phyloP scores from a whole-genome alignment of 2,888 invertebrate species.

The Dicranocentrus wangi region DNA sequence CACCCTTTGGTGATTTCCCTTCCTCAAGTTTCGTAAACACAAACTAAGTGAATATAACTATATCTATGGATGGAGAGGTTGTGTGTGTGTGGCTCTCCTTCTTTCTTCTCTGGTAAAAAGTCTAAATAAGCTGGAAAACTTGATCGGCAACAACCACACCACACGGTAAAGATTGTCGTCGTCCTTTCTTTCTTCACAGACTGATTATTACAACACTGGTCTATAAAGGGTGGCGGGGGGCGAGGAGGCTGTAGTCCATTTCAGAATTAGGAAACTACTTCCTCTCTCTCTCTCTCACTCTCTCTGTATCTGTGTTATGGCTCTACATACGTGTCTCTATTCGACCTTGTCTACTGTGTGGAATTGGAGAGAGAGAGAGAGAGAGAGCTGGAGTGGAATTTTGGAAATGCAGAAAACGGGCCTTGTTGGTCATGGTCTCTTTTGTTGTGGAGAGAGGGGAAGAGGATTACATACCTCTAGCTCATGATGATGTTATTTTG shows the following conservation, averaged over 20 bases:
- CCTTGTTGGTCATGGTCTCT: constrained; percentile 40
- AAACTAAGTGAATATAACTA: constrained; percentile 20
- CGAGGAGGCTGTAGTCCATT: constrained; percentile 12
- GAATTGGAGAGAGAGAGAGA: not conserved
- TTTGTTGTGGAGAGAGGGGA: constrained; percentile 1
- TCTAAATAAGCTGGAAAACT: constrained; percentile 49
- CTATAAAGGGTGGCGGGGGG: not conserved
- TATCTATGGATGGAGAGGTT: no score
- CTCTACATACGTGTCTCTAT: constrained; percentile 3
- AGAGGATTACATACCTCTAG: constrained; percentile 52
- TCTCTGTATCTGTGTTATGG: constrained; percentile 34
- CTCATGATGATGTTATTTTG: constrained; percentile 33
- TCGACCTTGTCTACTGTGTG: no score
- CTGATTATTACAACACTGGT: constrained; percentile 38
- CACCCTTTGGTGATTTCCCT: constrained; percentile 50
- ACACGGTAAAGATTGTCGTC: constrained; percentile 53
- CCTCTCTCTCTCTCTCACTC: not conserved
- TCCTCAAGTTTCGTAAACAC: constrained; percentile 28
- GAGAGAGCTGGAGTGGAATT: constrained; percentile 42
- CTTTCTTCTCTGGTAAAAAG: constrained; percentile 20
- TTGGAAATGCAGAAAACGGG: constrained; percentile 47
- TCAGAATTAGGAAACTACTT: constrained; percentile 30
- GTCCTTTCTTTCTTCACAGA: constrained; percentile 45
- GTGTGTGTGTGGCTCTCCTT: not conserved
- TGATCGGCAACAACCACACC: constrained; percentile 32